Base-by-base conservation (phyloP, 2,888 invertebrate species). In the Epinotia brunnichana region DNA sequence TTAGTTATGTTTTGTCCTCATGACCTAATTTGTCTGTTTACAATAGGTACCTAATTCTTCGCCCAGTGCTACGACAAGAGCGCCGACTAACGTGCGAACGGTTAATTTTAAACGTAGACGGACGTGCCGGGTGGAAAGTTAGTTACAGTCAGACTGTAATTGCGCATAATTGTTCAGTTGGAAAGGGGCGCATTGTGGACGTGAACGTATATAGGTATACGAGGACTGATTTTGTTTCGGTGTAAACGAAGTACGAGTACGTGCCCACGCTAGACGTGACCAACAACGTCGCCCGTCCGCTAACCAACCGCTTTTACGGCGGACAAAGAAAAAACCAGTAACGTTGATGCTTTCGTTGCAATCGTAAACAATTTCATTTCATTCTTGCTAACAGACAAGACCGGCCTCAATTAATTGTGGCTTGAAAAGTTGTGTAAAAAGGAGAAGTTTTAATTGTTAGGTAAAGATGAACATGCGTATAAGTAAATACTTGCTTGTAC, bases 231-330 rank as follows among this genome's bases (percentile, higher is more conserved):
- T 69, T 56, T 61, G 54, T 56, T 56, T 69, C 15, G 44, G 62
- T 56, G 44, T 44, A 62, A 56, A 56, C 54, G 56, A 62, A 56
- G 41, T 57, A 24, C 2, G 21, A 2, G 21, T 2, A 62, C 56
- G 62, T 62, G 62, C 48, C 9, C 54, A 56, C n/a, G 15, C 29
- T 13, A 17, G 62, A 63, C 69, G 62, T 69, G 69, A 69, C 62
- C 17, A 11, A 54, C 17, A 11, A 54, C 54, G n/a, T 24, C 62
- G 19, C 24, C 19, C 61, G 48, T 35, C 61, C 48, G 35, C 54
- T 10, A 61, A 56, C 51, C 48, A 48, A 29, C 39, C 15, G 35
- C 19, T 64, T 53, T 56, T 66, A 56, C 15, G 7, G 15, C 7
- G 56, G 15, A 41, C 39, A 64, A 57, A 35, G 51, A 35, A 64